phyloP scores from a whole-genome alignment of 2,113 vertebrate species.

The Phalacrocorax aristotelis region DNA sequence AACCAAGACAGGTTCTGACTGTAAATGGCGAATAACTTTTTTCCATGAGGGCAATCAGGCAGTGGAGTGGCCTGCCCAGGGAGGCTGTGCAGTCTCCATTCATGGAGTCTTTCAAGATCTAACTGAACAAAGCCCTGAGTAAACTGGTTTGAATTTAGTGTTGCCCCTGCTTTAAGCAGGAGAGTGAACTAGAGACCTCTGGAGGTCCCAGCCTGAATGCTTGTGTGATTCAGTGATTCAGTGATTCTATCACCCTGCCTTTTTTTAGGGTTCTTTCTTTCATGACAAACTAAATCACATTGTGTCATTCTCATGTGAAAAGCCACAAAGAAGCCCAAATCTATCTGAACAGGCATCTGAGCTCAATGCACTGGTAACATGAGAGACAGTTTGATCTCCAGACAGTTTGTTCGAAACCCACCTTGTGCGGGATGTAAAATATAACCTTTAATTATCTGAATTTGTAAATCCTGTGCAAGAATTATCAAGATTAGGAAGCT shows the following conservation, averaged over 20 bases:
- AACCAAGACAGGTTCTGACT: background rate
- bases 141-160: background rate
- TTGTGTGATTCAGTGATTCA: background rate
- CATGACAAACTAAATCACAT: background rate
- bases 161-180: background rate
- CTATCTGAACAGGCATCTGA: background rate
- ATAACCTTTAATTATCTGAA: background rate
- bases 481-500: background rate
- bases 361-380: background rate
- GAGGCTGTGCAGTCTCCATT: background rate
- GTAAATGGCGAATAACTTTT: background rate
- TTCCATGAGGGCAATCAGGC: background rate
- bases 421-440: background rate
- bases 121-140: background rate
- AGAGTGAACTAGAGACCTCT: background rate
- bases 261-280: background rate
- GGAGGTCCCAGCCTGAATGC: background rate
- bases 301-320: background rate
- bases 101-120: background rate
- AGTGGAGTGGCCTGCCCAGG: background rate
- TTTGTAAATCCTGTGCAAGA: background rate
- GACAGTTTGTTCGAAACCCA: background rate
- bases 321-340: background rate
- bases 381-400: background rate
- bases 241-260: background rate